Conservation (phyloP, 2,888 invertebrate genomes). For the Stenolophus ochropezus region DNA sequence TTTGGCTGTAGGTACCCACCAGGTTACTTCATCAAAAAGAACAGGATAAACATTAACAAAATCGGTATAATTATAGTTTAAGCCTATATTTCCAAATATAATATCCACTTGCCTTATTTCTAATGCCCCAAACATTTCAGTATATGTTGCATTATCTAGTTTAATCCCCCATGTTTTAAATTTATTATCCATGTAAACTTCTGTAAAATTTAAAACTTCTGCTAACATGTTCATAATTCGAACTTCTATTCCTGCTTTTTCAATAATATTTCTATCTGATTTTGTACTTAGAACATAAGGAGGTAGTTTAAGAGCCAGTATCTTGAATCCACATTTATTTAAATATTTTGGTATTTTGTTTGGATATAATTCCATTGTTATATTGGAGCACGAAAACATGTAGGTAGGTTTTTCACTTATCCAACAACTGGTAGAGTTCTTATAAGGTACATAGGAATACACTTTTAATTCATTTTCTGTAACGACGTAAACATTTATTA, state of each 20-base stretch:
- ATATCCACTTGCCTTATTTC: slow-evolving; percentile 72
- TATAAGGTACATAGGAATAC: slow-evolving; percentile 48
- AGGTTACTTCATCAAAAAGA: slow-evolving; percentile 64
- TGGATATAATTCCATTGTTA: slow-evolving; percentile 49
- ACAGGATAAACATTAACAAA: slow-evolving; percentile 65
- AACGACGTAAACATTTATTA: slow-evolving; percentile 24
- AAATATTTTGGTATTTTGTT: slow-evolving; percentile 53
- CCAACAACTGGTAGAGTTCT: not conserved
- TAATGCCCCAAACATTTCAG: slow-evolving; percentile 74
- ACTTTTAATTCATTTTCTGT: not conserved
- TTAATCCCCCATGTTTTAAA: slow-evolving; percentile 72
- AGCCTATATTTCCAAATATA: slow-evolving; percentile 75
- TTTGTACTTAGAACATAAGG: slow-evolving; percentile 64
- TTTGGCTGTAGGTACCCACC: slow-evolving; percentile 44
- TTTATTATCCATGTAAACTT: slow-evolving; percentile 60
- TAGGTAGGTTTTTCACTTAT: slow-evolving; percentile 1
- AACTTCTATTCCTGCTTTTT: slow-evolving; percentile 63
- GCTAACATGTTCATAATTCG: slow-evolving; percentile 61
- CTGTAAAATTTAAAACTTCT: slow-evolving; percentile 61
- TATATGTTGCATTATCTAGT: slow-evolving; percentile 73
- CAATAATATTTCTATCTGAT: slow-evolving; percentile 41
- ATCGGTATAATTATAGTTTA: not conserved
- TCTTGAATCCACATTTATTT: slow-evolving; percentile 61
- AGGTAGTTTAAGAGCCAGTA: slow-evolving; percentile 58
- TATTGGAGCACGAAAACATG: slow-evolving; percentile 58